Conservation (phyloP, 1,140 invertebrate genomes). For the Micrasema minimum region DNA sequence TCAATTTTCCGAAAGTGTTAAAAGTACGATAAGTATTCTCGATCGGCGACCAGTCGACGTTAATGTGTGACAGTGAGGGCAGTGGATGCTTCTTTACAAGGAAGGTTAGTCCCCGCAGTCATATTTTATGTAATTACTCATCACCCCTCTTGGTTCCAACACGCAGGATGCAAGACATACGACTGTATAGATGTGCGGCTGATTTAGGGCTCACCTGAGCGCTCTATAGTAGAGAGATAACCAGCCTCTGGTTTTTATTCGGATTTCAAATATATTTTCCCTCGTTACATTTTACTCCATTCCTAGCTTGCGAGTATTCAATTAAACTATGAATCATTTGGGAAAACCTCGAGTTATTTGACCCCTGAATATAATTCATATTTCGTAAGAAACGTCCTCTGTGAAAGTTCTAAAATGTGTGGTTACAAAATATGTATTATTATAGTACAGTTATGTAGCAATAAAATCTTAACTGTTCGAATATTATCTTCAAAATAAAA, state of each 20-base stretch:
- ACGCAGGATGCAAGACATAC: background rate
- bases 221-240: background rate
- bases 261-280: background rate
- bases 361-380: too few species aligned
- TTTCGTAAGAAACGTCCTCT: too few species aligned
- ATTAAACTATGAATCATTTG: slow-evolving; percentile 12
- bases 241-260: background rate
- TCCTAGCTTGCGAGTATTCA: slow-evolving; percentile 6
- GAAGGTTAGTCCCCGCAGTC: slow-evolving; percentile 63
- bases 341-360: slow-evolving; percentile 7
- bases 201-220: slow-evolving; percentile 9
- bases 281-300: background rate
- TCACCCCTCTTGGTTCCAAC: background rate
- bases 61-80: slow-evolving; percentile 76
- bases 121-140: background rate
- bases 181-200: slow-evolving; percentile 15
- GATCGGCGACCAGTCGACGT: slow-evolving; percentile 56
- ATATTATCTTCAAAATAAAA: too few species aligned
- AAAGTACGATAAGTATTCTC: slow-evolving; percentile 42
- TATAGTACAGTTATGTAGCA: too few species aligned
- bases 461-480: background rate
- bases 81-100: slow-evolving; percentile 75
- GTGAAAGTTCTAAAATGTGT: too few species aligned
- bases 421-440: too few species aligned
- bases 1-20: slow-evolving; percentile 41